A percentile compares a stretch with the other conserved stretches of the same genome.
These are phyloP conservation scores for Drosophila sucinea DNA, from an alignment of 1,140 invertebrate genomes.

Conservation along the genomic window DNA sequence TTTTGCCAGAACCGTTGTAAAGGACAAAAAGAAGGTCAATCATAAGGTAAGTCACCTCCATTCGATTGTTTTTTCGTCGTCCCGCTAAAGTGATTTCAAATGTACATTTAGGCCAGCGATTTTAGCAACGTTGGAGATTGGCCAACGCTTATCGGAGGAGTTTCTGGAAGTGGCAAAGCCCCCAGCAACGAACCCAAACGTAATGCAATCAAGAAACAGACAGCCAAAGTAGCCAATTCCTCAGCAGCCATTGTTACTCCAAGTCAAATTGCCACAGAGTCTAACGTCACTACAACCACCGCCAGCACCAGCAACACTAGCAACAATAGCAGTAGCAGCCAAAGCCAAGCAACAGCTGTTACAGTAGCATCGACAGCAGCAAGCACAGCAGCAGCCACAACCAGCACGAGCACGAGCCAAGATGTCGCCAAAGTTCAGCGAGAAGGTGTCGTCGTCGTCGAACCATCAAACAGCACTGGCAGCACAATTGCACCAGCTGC, in stretches of 20 bases:
- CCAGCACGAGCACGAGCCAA: constrained; percentile 74
- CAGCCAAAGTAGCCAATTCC: constrained; percentile 33
- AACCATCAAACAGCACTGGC: constrained; percentile 45
- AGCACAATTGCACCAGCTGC: constrained; percentile 59
- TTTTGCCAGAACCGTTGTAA: constrained; percentile 85
- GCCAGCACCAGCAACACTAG: constrained; percentile 20
- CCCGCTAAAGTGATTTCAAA: no score
- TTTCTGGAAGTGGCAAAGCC: constrained; percentile 76
- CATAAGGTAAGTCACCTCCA: constrained; percentile 84
- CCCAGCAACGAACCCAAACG: constrained; percentile 78
- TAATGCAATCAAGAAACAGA: constrained; percentile 68
- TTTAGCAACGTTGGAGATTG: constrained; percentile 90
- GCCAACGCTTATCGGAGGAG: constrained; percentile 86
- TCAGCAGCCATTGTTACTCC: constrained; percentile 36
- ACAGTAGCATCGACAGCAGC: constrained; percentile 32
- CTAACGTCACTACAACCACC: constrained; percentile 28
- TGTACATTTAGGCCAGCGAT: constrained; percentile 86
- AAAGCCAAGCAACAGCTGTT: constrained; percentile 25
- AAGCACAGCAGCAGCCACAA: constrained; percentile 30
- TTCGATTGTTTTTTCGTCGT: no score
- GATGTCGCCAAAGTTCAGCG: constrained; percentile 71
- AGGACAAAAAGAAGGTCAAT: constrained; percentile 86
- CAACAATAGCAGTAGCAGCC: constrained; percentile 19
- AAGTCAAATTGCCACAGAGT: constrained; percentile 55
- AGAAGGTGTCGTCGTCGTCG: constrained; percentile 42